phyloP scores from a whole-genome alignment of 2,113 vertebrate species.

The Nanger granti region DNA sequence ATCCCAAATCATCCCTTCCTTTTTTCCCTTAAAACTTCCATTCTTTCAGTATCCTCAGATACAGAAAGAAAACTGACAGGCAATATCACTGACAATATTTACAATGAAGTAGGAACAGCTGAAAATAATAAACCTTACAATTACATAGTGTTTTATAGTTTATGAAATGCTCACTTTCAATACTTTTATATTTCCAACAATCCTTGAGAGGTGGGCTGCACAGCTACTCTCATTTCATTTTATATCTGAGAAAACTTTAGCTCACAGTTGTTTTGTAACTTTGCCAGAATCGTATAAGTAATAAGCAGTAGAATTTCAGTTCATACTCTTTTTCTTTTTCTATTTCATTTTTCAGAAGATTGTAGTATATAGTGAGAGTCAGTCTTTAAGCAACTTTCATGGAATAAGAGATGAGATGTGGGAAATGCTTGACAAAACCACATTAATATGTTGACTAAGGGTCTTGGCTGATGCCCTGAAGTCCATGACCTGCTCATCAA shows the following conservation, averaged over 20 bases:
- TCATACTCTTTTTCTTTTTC: background rate
- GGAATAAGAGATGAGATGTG: background rate
- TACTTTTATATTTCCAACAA: background rate
- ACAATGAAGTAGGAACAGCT: background rate
- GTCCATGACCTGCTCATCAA: background rate
- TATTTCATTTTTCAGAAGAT: conserved; percentile 25
- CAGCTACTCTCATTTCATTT: background rate
- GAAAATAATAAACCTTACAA: background rate
- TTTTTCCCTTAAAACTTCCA: background rate
- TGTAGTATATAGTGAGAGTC: background rate
- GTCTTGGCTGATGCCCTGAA: background rate
- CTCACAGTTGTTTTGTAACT: background rate
- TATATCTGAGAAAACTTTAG: background rate
- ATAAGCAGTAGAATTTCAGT: background rate
- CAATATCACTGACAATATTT: conserved; percentile 3
- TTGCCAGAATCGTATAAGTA: background rate
- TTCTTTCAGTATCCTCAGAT: background rate
- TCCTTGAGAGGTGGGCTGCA: background rate
- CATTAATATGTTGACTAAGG: background rate
- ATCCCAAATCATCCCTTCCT: background rate
- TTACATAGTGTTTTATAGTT: background rate
- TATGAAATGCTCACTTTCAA: background rate
- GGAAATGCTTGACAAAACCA: conserved; percentile 14
- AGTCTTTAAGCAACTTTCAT: background rate
- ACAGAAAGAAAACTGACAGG: conserved; percentile 13